Conservation (phyloP, 64 coral and sea anemone species). For the Hydrozoanthus tunicans region DNA sequence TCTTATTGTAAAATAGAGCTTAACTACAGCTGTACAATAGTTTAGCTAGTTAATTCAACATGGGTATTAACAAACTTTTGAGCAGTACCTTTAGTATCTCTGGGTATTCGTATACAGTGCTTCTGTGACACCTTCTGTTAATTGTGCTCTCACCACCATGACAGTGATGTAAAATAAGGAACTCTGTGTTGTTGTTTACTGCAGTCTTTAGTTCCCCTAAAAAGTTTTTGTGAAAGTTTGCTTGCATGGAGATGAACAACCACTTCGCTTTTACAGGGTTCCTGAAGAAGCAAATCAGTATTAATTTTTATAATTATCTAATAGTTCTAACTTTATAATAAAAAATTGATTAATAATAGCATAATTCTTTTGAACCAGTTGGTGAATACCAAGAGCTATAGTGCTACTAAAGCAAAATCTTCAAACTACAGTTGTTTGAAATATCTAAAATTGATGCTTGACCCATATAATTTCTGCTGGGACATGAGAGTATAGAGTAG, state of each 20-base stretch:
- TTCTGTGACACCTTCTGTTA: slow-evolving; percentile 32
- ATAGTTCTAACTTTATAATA: not conserved
- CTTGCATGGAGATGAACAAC: slow-evolving; percentile 54
- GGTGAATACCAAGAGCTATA: no score
- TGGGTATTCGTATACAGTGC: slow-evolving; percentile 45
- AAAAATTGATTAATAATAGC: no score
- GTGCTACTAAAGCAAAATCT: no score
- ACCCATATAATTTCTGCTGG: no score
- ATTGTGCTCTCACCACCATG: slow-evolving; percentile 4
- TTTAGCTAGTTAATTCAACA: no score
- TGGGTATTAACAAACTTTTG: not conserved
- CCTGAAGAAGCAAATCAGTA: not conserved
- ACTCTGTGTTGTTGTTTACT: not conserved
- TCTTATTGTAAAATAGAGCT: no score
- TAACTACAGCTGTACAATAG: no score
- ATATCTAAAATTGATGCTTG: no score
- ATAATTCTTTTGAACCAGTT: no score
- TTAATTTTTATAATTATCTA: not conserved
- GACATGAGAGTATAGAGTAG: no score
- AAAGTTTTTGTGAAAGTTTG: slow-evolving; percentile 39
- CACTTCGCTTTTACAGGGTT: slow-evolving; percentile 9
- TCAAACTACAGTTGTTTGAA: no score
- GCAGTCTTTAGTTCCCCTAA: slow-evolving; percentile 14
- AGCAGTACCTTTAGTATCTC: slow-evolving; percentile 42
- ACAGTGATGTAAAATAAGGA: slow-evolving; percentile 3